phyloP scores from a whole-genome alignment of 2,797 vertebrate genomes.

The Neostethus bicornis region DNA sequence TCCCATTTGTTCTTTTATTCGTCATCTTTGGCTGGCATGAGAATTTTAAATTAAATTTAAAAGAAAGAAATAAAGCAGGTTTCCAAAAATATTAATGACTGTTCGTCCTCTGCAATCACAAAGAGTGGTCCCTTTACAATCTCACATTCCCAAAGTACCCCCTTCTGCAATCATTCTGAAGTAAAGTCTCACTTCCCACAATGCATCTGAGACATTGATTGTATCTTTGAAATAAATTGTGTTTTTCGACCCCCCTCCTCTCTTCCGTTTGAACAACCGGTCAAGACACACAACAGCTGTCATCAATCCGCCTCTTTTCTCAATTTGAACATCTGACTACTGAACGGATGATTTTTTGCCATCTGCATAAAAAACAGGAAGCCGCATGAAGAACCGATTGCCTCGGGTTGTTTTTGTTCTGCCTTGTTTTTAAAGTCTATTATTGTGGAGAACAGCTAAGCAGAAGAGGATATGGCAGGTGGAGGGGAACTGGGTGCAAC shows the following conservation, averaged over 20 bases:
- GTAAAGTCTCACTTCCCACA: conserved; percentile 17
- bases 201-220: conserved; percentile 14
- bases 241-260: neutral
- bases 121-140: conserved; percentile 38
- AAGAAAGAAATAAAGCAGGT: conserved; percentile 7
- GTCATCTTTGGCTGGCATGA: no score
- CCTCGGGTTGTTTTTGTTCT: conserved; percentile 20
- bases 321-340: conserved; percentile 2
- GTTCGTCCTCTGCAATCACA: conserved; percentile 42
- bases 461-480: conserved; percentile 47
- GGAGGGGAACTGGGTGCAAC: conserved; percentile 33
- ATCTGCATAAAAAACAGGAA: conserved; percentile 29
- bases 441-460: conserved; percentile 48
- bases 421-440: conserved; percentile 33
- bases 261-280: conserved; percentile 12
- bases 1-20: no score
- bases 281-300: conserved; percentile 13
- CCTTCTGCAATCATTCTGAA: conserved; percentile 18
- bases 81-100: conserved; percentile 20
- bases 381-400: conserved; percentile 17
- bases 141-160: conserved; percentile 13
- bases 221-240: conserved; percentile 13
- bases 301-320: conserved; percentile 8
- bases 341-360: conserved; percentile 19
- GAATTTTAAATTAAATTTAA: conserved; percentile 16